Evolutionary conservation across 1,140 invertebrate species (phyloP).

Genomic region (Campoletis sonorensis): DNA sequence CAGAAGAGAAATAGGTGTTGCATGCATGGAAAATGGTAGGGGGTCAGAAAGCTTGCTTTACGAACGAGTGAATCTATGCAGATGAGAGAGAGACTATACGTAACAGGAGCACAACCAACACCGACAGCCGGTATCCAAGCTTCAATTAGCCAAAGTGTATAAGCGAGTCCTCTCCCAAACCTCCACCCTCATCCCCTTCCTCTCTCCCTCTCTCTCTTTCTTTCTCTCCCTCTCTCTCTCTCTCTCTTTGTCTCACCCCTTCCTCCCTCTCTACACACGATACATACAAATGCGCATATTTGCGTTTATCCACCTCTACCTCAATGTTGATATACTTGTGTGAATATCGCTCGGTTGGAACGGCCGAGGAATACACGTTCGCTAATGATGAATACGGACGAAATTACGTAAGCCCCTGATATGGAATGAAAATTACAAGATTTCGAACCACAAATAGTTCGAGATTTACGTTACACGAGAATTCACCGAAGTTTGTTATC

Average conservation of each 20-base stretch:
- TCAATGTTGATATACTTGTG: not conserved
- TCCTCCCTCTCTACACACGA: not conserved
- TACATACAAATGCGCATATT: conserved; percentile 33
- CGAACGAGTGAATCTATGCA: conserved; percentile 72
- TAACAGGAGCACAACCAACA: conserved; percentile 10
- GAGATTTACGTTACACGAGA: not conserved
- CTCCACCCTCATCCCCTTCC: conserved; percentile 36
- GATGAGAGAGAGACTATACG: conserved; percentile 62
- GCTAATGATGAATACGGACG: not conserved
- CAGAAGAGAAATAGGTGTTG: conserved; percentile 55
- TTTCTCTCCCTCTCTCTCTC: not conserved
- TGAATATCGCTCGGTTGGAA: not conserved
- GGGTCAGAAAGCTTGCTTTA: conserved; percentile 71
- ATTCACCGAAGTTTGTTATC: no score
- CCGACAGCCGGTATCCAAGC: conserved; percentile 64
- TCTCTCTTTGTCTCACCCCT: not conserved
- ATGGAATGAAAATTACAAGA: not conserved
- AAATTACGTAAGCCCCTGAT: not conserved
- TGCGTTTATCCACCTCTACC: not conserved
- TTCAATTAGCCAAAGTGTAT: conserved; percentile 74
- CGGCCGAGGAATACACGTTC: not conserved
- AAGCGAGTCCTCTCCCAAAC: conserved; percentile 37
- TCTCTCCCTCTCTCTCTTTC: not conserved
- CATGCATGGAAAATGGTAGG: conserved; percentile 46
- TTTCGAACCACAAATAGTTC: not conserved